Percentiles rank a stretch among this genome's conserved stretches.
Conservation (phyloP, 1,140 invertebrate species). For the Homalodisca vitripennis region DNA sequence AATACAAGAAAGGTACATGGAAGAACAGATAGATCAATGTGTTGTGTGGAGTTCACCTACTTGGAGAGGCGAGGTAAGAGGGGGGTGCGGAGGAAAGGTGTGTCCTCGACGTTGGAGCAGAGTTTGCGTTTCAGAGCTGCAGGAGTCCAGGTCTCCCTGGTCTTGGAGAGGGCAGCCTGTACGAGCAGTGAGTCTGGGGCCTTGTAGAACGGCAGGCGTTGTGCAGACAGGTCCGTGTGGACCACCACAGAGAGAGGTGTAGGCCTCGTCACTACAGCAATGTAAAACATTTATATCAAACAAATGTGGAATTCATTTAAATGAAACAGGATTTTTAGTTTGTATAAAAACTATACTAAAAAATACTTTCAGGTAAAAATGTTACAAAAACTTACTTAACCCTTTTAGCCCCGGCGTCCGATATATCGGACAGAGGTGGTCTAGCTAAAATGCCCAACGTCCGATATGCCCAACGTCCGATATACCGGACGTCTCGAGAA, state of each 20-base stretch:
- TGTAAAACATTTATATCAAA: background rate
- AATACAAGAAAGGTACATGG: background rate
- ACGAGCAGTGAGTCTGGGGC: background rate
- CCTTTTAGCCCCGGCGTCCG: too few species aligned
- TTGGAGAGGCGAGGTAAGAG: background rate
- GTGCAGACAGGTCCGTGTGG: background rate
- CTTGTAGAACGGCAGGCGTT: conserved; percentile 14
- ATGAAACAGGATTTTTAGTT: too few species aligned
- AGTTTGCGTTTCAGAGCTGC: conserved; percentile 21
- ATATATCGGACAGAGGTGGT: too few species aligned
- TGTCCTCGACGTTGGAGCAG: conserved; percentile 19
- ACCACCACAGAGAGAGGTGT: conserved; percentile 26
- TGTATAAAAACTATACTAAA: too few species aligned
- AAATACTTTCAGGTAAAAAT: too few species aligned
- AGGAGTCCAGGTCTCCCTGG: conserved; percentile 29
- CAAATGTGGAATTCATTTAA: too few species aligned
- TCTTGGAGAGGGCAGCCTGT: conserved; percentile 17
- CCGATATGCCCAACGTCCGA: too few species aligned
- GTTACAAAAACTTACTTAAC: too few species aligned
- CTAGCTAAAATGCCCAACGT: too few species aligned
- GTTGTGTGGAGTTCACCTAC: too few species aligned
- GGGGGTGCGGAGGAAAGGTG: conserved; percentile 27
- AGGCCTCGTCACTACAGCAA: conserved; percentile 26
- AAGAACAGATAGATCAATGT: too few species aligned
- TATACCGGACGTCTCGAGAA: too few species aligned